A percentile compares a stretch with the other conserved stretches of the same genome.
Evolutionary conservation across 2,113 vertebrate species (phyloP).

Genomic region (Pardalotus punctatus): DNA sequence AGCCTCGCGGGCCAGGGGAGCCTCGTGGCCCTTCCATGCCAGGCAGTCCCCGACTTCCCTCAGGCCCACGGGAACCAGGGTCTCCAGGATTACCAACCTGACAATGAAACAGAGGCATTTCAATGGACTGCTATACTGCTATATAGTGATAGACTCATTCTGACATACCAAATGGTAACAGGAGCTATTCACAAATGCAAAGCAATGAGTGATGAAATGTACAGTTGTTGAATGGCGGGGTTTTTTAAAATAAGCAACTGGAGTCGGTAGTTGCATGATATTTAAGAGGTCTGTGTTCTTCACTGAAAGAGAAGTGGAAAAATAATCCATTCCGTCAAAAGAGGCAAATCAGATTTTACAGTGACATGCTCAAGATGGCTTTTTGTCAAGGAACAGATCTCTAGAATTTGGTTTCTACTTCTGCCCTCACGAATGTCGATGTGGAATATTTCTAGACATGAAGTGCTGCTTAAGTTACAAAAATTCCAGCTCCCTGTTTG

Average conservation of each 20-base stretch:
- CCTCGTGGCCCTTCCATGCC: conserved; percentile 89
- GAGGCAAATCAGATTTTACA: background rate
- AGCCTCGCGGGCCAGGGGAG: conserved; percentile 84
- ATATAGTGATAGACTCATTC: background rate
- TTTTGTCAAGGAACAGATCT: background rate
- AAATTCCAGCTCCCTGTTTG: background rate
- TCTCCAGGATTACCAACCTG: conserved; percentile 89
- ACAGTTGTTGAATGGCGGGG: background rate
- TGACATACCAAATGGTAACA: background rate
- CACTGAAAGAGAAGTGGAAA: background rate
- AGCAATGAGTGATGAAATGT: background rate
- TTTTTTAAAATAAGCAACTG: background rate
- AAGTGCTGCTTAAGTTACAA: background rate
- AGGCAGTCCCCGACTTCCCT: conserved; percentile 88
- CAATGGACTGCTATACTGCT: rapidly evolving
- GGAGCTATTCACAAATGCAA: background rate
- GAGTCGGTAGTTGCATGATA: background rate
- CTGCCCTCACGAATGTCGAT: background rate
- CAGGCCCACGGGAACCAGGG: conserved; percentile 84
- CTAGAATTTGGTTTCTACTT: background rate
- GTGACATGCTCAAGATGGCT: background rate
- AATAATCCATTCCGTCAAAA: background rate
- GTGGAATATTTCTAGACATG: background rate
- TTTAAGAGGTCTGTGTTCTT: background rate
- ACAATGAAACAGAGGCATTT: background rate